Conservation (phyloP, 2,888 invertebrate genomes). For the Hanleya hanleyi region DNA sequence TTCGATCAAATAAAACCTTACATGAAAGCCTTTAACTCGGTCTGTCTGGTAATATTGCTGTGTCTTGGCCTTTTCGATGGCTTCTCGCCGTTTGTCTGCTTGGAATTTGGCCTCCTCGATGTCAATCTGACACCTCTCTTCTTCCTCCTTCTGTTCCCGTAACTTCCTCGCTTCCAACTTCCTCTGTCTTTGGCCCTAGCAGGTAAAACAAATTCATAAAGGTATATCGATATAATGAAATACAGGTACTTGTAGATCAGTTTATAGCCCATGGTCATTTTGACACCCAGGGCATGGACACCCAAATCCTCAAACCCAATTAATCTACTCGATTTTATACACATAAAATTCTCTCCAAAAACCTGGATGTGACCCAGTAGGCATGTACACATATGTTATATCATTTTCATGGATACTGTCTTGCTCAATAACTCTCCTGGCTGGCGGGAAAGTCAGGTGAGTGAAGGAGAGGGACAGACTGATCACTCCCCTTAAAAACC, state of each 20-base stretch:
- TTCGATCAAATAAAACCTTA: constrained; percentile 49
- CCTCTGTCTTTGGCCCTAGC: constrained; percentile 68
- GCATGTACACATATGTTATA: no score
- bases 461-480: no score
- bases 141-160: constrained; percentile 71
- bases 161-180: constrained; percentile 70
- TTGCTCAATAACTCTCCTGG: background rate
- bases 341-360: no score
- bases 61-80: constrained; percentile 73
- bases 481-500: no score
- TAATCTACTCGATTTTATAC: no score
- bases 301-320: no score
- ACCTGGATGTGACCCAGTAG: no score
- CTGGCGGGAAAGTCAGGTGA: background rate
- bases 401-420: no score
- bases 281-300: no score
- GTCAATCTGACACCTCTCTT: constrained; percentile 66
- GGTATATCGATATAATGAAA: background rate
- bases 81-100: constrained; percentile 68
- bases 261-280: no score
- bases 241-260: background rate
- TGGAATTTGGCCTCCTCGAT: constrained; percentile 72
- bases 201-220: constrained; percentile 4
- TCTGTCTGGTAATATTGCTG: constrained; percentile 74
- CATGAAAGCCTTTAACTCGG: constrained; percentile 73